phyloP scores from a whole-genome alignment of 1,140 invertebrate species.

The Hyposmocoma kahamanoa region DNA sequence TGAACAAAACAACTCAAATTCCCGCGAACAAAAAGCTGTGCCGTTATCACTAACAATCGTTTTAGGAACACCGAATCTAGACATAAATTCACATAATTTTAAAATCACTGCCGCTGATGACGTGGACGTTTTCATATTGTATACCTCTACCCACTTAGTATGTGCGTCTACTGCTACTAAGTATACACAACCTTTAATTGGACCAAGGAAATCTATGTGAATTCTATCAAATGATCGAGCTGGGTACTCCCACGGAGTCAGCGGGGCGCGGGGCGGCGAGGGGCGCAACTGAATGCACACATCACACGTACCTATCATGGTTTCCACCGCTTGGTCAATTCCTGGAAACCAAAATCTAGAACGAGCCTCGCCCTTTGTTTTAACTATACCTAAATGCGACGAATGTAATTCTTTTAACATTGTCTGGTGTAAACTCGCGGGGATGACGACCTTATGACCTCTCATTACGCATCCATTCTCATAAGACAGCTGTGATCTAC shows the following conservation, averaged over 20 bases:
- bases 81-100: slow-evolving; percentile 10
- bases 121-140: slow-evolving; percentile 6
- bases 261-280: slow-evolving; percentile 4
- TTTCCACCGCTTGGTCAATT: background rate
- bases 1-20: slow-evolving; percentile 6
- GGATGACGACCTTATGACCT: slow-evolving; percentile 1
- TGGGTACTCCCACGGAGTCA: background rate
- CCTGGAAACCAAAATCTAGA: slow-evolving; percentile 9
- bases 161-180: slow-evolving; percentile 13
- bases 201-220: slow-evolving; percentile 7
- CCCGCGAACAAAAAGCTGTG: slow-evolving; percentile 4
- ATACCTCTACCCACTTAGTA: slow-evolving; percentile 25
- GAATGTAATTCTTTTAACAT: slow-evolving; percentile 7
- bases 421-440: background rate
- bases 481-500: slow-evolving; percentile 3
- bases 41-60: slow-evolving; percentile 7
- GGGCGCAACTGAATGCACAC: slow-evolving; percentile 7
- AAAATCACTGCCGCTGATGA: slow-evolving; percentile 7
- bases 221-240: background rate
- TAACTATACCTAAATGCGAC: background rate
- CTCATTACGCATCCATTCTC: slow-evolving; percentile 9
- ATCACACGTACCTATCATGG: background rate
- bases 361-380: background rate
- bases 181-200: background rate
- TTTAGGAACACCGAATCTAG: slow-evolving; percentile 3